These are phyloP conservation scores for Ochropleura plecta DNA, from an alignment of 2,888 invertebrate species.

Conservation along the genomic window DNA sequence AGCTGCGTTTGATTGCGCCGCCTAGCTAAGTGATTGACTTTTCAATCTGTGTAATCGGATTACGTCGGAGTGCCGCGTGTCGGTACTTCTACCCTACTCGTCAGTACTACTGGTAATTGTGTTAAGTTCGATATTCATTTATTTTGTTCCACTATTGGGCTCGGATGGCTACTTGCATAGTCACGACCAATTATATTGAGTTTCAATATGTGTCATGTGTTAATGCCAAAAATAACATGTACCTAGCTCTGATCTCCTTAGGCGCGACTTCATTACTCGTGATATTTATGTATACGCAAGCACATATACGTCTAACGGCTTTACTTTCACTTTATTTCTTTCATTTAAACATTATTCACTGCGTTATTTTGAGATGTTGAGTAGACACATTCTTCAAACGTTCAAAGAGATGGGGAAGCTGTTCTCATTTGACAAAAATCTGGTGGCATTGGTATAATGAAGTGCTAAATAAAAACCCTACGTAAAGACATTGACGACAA, in stretches of 20 bases:
- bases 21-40: slow-evolving; percentile 88
- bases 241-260: neutral
- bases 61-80: slow-evolving; percentile 72
- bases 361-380: neutral
- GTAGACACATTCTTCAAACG: neutral
- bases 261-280: too few relatives aligned
- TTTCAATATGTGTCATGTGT: neutral
- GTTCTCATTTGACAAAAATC: neutral
- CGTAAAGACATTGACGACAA: neutral
- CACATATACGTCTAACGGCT: neutral
- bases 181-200: slow-evolving; percentile 24
- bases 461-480: neutral
- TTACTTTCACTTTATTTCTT: neutral
- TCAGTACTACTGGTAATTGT: slow-evolving; percentile 56
- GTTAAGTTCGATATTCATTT: slow-evolving; percentile 61
- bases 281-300: neutral
- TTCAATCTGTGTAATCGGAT: slow-evolving; percentile 89
- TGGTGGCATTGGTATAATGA: neutral
- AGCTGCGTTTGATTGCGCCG: slow-evolving; percentile 84
- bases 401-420: neutral
- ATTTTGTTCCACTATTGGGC: slow-evolving; percentile 51
- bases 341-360: neutral
- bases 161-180: slow-evolving; percentile 21
- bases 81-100: slow-evolving; percentile 75
- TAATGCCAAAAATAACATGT: neutral